A percentile compares a stretch with the other conserved stretches of the same genome.
phyloP scores from a whole-genome alignment of 1,140 invertebrate species.

The Asobara japonica region DNA sequence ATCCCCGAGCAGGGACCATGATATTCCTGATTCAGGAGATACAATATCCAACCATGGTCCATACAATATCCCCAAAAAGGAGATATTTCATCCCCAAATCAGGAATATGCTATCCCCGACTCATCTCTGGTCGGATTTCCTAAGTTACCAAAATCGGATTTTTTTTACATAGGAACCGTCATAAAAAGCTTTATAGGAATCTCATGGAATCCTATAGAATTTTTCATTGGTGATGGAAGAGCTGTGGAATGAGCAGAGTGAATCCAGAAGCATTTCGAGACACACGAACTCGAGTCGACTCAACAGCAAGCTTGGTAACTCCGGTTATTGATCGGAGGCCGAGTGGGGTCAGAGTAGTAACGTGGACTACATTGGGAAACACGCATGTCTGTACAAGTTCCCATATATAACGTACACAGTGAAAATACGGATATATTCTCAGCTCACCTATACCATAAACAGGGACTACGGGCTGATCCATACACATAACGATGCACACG shows the following conservation, averaged over 20 bases:
- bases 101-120: too few relatives aligned
- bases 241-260: not conserved
- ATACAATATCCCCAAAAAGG: too few relatives aligned
- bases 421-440: constrained; percentile 15
- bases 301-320: constrained; percentile 54
- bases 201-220: too few relatives aligned
- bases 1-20: too few relatives aligned
- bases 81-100: too few relatives aligned
- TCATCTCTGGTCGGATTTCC: too few relatives aligned
- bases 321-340: constrained; percentile 66
- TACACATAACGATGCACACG: constrained; percentile 2
- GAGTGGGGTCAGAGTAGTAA: constrained; percentile 63
- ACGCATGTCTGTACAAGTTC: constrained; percentile 30
- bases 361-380: constrained; percentile 61
- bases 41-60: too few relatives aligned
- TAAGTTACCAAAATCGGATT: too few relatives aligned
- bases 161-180: too few relatives aligned
- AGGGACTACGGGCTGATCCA: not conserved
- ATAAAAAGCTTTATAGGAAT: too few relatives aligned
- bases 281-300: constrained; percentile 51
- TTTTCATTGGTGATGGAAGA: too few relatives aligned
- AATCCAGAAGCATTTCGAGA: constrained; percentile 46
- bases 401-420: constrained; percentile 16
- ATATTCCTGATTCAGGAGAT: too few relatives aligned
- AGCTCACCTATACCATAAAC: not conserved